Percentiles rank a stretch among this genome's conserved stretches.
Evolutionary conservation across 2,797 vertebrate genomes (phyloP).

Genomic region (Huso huso): DNA sequence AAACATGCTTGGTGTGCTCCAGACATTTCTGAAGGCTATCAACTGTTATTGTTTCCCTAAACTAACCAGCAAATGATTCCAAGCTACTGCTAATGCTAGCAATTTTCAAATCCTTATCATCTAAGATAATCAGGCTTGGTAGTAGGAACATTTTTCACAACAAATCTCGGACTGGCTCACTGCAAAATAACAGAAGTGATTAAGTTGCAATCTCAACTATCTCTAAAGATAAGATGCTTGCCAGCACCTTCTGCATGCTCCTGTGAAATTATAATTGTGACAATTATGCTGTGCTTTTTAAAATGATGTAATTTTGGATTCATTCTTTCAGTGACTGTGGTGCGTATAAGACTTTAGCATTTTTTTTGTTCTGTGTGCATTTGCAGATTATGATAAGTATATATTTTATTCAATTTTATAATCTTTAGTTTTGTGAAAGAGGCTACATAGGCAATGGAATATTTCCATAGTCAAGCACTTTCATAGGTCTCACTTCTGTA

Average conservation of each 20-base stretch:
- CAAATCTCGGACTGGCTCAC: slow-evolving; percentile 36
- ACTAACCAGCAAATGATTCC: slow-evolving; percentile 42
- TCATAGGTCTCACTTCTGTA: no score
- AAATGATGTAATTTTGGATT: slow-evolving; percentile 27
- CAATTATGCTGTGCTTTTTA: neutral
- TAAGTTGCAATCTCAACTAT: slow-evolving; percentile 36
- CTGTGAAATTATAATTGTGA: slow-evolving; percentile 44
- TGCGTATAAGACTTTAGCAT: no score
- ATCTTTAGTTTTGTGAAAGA: no score
- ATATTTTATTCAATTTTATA: no score
- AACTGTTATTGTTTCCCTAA: slow-evolving; percentile 40
- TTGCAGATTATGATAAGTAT: no score
- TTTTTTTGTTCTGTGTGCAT: no score
- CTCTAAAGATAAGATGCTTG: slow-evolving; percentile 24
- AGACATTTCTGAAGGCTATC: slow-evolving; percentile 21
- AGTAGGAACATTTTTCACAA: slow-evolving; percentile 32
- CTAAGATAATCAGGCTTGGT: slow-evolving; percentile 48
- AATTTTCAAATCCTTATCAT: slow-evolving; percentile 39
- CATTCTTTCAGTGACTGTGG: neutral
- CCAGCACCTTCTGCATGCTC: slow-evolving; percentile 45
- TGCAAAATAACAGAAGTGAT: slow-evolving; percentile 34
- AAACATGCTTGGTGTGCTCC: slow-evolving; percentile 34
- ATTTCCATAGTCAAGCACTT: no score
- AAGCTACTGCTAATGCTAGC: slow-evolving; percentile 39
- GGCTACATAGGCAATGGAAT: no score